Evolutionary conservation across 2,888 invertebrate genomes (phyloP).

Genomic region (Selenia dentaria): DNA sequence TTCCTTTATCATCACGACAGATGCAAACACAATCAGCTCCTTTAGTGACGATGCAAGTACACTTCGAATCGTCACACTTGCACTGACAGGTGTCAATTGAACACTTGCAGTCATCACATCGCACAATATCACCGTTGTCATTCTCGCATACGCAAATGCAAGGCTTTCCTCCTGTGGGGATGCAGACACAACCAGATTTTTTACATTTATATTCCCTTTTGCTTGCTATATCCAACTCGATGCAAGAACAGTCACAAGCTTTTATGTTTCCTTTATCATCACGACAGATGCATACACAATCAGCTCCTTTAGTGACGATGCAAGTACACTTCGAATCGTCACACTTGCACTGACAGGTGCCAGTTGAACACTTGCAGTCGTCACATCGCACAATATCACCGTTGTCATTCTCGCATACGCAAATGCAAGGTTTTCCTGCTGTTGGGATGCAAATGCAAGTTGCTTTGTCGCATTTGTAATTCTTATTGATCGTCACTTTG

Average conservation of each 20-base stretch:
- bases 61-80: constrained; percentile 26
- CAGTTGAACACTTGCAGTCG: constrained; percentile 38
- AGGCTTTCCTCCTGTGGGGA: constrained; percentile 37
- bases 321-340: constrained; percentile 32
- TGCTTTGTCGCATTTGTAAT: constrained; percentile 40
- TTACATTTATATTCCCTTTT: constrained; percentile 31
- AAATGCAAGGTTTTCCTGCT: constrained; percentile 42
- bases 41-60: constrained; percentile 31
- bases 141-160: constrained; percentile 43
- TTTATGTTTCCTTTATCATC: constrained; percentile 22
- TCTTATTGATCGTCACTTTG: constrained; percentile 39
- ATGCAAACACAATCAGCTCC: constrained; percentile 32
- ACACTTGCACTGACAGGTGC: constrained; percentile 14
- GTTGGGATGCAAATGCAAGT: constrained; percentile 45
- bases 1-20: constrained; percentile 22
- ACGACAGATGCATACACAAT: constrained; percentile 28
- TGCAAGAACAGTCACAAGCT: constrained; percentile 21
- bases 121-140: constrained; percentile 32
- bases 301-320: constrained; percentile 27
- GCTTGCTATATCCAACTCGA: neutral
- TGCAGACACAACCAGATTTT: constrained; percentile 42
- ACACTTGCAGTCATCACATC: constrained; percentile 44
- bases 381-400: constrained; percentile 38
- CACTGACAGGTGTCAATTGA: constrained; percentile 5
- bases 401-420: constrained; percentile 36